These are phyloP conservation scores for Xiphydria camelus DNA, from an alignment of 2,888 invertebrate genomes.

Conservation along the genomic window DNA sequence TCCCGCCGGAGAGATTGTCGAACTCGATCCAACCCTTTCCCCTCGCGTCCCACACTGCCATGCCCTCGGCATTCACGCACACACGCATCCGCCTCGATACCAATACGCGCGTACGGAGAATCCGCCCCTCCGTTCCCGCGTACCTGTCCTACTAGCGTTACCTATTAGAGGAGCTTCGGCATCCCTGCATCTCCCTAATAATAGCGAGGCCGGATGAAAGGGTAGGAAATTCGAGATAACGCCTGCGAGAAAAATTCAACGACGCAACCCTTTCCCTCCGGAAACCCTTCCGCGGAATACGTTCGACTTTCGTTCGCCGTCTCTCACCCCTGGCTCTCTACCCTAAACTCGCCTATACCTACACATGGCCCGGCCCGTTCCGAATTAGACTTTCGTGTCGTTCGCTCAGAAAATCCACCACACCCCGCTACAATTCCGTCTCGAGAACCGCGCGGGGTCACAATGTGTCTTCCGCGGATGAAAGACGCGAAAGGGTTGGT, in stretches of 20 bases:
- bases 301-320: too few species aligned
- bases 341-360: too few species aligned
- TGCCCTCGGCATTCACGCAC: too few species aligned
- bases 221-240: slow-evolving; percentile 41
- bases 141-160: slow-evolving; percentile 14
- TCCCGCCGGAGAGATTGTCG: too few species aligned
- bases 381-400: slow-evolving; percentile 15
- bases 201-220: slow-evolving; percentile 20
- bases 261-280: slow-evolving; percentile 28
- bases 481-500: neutral
- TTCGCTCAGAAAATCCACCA: slow-evolving; percentile 13
- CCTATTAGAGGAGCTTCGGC: slow-evolving; percentile 18
- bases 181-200: slow-evolving; percentile 23
- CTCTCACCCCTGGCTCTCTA: too few species aligned
- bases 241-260: slow-evolving; percentile 17
- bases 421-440: neutral
- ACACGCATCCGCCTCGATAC: neutral
- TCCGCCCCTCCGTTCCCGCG: neutral
- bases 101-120: neutral
- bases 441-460: neutral
- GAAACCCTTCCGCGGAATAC: slow-evolving; percentile 8
- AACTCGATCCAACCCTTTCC: too few species aligned
- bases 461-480: neutral
- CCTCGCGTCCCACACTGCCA: too few species aligned
- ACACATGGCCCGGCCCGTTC: too few species aligned